Evolutionary conservation across 2,888 invertebrate genomes (phyloP), one percentile per base, ranked within the genome.

Genomic region (Operophtera brumata): DNA sequence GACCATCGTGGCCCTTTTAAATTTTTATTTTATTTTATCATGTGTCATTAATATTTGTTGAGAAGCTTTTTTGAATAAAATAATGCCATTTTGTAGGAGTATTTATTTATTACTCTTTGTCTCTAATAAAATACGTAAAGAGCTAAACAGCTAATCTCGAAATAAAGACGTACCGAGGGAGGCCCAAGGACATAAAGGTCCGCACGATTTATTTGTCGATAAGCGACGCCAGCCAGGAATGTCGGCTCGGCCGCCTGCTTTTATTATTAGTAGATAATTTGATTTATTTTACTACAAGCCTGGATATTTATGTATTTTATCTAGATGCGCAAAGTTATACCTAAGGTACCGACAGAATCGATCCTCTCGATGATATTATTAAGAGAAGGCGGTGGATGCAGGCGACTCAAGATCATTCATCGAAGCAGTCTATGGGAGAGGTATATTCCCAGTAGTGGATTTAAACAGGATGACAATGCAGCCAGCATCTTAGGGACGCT

Each of bases 181-280:
- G 36, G n/a, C 8, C 12, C 8, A 25, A 37, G n/a, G 12, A 40
- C 35, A 14, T 51, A 13, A 47, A 44, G 35, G 56, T 7, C n/a
- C 43, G 3, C 5, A 44, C 56, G 52, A 52, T 57, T 57, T 57
- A 57, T 57, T 40, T 28, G 5, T 13, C 28, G 56, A 57, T 57
- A 57, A 57, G 56, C 10, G 56, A 30, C 56, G 56, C 56, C 56
- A 25, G 40, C 14, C 8, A 9, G 44, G 51, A 52, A 54, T 54
- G 47, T 26, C 26, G 47, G 1, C 34, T 26, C 42, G 34, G 11
- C 36, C 36, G 56, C 28, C 51, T 13, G 56, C 26, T 47, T 56
- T 47, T 56, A 51, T 54, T 53, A 54, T 54, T 49, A 50, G 46
- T 42, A 47, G 49, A 46, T 50, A 49, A 46, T 49, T 49, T 42